Percentiles rank a stretch among this genome's conserved stretches.
Evolutionary conservation across 2,113 vertebrate species (phyloP).

Genomic region (Clupea harengus): DNA sequence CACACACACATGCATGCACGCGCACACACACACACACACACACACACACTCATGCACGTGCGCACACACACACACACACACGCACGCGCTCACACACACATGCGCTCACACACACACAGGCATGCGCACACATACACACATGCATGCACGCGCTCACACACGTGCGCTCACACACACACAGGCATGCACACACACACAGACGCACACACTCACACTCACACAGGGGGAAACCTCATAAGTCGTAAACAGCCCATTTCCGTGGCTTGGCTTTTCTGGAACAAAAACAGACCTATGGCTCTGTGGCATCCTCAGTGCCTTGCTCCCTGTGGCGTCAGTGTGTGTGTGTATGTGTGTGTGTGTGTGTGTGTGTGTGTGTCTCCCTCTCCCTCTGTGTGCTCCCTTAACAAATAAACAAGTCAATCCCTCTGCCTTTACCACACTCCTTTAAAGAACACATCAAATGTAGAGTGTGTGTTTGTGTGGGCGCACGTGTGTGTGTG

Average conservation of each 20-base stretch:
- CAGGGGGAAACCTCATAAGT: no score
- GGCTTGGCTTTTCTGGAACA: no score
- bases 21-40: conserved; percentile 15
- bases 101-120: neutral
- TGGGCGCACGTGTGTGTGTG: neutral
- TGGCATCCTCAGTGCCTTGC: no score
- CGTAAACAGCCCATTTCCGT: no score
- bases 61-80: conserved; percentile 13
- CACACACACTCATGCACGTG: neutral
- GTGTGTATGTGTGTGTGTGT: neutral
- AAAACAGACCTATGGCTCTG: no score
- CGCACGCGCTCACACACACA: neutral
- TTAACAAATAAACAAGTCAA: neutral
- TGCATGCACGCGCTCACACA: neutral
- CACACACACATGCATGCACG: neutral
- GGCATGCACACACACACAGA: conserved; percentile 14
- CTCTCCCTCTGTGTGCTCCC: neutral
- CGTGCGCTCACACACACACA: no score
- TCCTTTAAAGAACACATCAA: neutral
- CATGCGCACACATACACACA: neutral
- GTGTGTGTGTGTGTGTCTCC: neutral
- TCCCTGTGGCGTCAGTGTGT: neutral
- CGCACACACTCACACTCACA: neutral
- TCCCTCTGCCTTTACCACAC: neutral
- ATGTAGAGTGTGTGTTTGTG: neutral